Evolutionary conservation across 2,888 invertebrate genomes (phyloP).

Genomic region (Camponotus fellah): DNA sequence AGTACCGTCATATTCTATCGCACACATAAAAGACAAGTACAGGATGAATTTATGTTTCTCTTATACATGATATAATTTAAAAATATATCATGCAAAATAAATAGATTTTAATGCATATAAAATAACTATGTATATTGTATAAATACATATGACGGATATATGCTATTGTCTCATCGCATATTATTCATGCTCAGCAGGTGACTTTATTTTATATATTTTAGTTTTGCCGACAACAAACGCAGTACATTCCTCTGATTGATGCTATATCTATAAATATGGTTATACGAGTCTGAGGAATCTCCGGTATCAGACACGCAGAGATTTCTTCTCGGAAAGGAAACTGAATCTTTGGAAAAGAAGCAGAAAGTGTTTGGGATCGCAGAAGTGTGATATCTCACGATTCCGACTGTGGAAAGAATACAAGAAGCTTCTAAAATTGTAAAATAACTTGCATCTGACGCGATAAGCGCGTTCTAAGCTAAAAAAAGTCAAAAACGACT

Average conservation of each 20-base stretch:
- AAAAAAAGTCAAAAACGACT: background rate
- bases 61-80: constrained; percentile 10
- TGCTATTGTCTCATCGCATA: constrained; percentile 19
- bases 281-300: constrained; percentile 25
- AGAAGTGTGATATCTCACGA: constrained; percentile 19
- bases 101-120: constrained; percentile 26
- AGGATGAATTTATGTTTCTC: background rate
- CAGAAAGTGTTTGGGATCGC: background rate
- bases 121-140: background rate
- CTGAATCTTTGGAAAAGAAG: constrained; percentile 3
- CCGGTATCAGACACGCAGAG: constrained; percentile 7
- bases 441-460: constrained; percentile 8
- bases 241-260: constrained; percentile 25
- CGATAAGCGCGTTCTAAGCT: background rate
- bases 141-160: background rate
- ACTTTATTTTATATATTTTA: constrained; percentile 39
- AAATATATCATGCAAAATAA: constrained; percentile 17
- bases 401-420: constrained; percentile 13
- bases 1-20: background rate
- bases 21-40: background rate
- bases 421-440: background rate
- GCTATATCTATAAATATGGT: constrained; percentile 12
- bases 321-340: background rate
- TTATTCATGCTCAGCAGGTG: constrained; percentile 28
- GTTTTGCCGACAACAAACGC: constrained; percentile 12